A percentile compares a stretch with the other conserved stretches of the same genome.
Evolutionary conservation across 2,797 vertebrate genomes (phyloP).

Genomic region (Xenentodon cancila): DNA sequence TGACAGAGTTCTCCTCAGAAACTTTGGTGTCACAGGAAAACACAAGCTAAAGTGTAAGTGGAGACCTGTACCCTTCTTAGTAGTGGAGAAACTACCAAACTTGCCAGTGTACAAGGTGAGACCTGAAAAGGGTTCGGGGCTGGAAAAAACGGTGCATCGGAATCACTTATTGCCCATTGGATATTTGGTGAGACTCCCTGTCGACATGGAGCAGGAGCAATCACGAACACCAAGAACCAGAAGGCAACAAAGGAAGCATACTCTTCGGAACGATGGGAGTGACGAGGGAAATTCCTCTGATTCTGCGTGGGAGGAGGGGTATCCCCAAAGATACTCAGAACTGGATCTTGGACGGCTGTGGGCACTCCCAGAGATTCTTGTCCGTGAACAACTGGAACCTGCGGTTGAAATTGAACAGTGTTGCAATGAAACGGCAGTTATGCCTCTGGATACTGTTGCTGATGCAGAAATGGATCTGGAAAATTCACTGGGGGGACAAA

Average conservation of each 20-base stretch:
- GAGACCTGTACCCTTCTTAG: background rate
- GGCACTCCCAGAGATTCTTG: too few relatives aligned
- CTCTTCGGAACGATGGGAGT: too few relatives aligned
- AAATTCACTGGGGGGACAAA: too few relatives aligned
- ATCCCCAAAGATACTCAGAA: too few relatives aligned
- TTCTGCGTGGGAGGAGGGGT: too few relatives aligned
- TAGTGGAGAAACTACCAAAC: constrained; percentile 2
- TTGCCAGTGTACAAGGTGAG: constrained; percentile 24
- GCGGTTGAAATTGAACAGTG: too few relatives aligned
- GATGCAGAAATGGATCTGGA: too few relatives aligned
- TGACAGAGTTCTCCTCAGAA: background rate
- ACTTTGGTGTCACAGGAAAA: background rate
- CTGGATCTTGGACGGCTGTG: too few relatives aligned
- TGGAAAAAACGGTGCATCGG: constrained; percentile 12
- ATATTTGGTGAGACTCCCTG: constrained; percentile 10
- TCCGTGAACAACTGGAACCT: too few relatives aligned
- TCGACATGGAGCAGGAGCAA: background rate
- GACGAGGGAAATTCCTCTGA: too few relatives aligned
- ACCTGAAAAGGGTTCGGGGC: constrained; percentile 7
- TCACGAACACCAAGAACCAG: background rate
- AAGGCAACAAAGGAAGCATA: background rate
- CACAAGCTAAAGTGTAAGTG: background rate
- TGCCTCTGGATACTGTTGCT: too few relatives aligned
- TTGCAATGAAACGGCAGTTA: too few relatives aligned
- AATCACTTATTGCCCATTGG: constrained; percentile 22